A percentile compares a stretch with the other conserved stretches of the same genome.
These are phyloP conservation scores for Hypomecis punctinalis DNA, from an alignment of 2,888 invertebrate species.

Conservation along the genomic window DNA sequence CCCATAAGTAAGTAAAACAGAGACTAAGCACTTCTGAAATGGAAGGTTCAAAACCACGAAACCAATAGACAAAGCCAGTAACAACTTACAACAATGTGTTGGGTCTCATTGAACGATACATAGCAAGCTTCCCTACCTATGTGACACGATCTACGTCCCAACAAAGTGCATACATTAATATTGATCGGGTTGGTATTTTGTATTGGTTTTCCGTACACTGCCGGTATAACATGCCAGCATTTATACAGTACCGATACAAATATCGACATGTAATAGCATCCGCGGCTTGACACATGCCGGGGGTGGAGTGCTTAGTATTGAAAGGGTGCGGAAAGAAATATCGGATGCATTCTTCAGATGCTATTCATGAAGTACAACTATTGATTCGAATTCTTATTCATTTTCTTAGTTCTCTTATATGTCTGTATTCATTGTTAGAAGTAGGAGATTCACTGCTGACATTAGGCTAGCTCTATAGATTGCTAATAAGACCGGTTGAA, in stretches of 20 bases:
- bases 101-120: background rate
- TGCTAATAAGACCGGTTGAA: too few species aligned
- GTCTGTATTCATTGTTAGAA: too few species aligned
- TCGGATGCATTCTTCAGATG: constrained; percentile 12
- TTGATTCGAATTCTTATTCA: background rate
- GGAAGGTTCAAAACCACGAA: too few species aligned
- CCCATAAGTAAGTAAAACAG: too few species aligned
- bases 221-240: constrained; percentile 5
- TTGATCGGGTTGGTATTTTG: constrained; percentile 12
- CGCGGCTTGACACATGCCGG: constrained; percentile 14
- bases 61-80: background rate
- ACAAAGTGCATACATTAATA: constrained; percentile 23
- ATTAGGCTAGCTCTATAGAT: too few species aligned
- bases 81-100: background rate
- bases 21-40: too few species aligned
- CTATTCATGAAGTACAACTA: background rate
- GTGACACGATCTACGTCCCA: constrained; percentile 1
- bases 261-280: constrained; percentile 20
- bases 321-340: background rate
- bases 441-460: too few species aligned
- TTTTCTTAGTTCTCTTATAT: too few species aligned
- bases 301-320: constrained; percentile 11
- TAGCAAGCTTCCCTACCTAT: background rate
- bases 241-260: constrained; percentile 16
- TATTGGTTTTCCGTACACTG: constrained; percentile 24